Conservation (phyloP, 2,113 vertebrate species). For the Sinocyclocheilus rhinocerous region DNA sequence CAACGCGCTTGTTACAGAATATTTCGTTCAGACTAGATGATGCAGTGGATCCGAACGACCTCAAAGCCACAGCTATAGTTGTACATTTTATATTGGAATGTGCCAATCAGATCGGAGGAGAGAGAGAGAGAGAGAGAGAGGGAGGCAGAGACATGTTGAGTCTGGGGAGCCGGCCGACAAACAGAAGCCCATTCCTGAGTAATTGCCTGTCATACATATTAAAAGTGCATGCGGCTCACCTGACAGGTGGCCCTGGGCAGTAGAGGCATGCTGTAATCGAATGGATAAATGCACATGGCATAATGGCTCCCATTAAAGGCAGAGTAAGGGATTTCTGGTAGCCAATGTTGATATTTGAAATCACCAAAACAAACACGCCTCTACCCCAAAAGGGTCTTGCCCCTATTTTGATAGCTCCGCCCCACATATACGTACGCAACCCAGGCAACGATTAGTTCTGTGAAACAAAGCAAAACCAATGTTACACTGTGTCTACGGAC, state of each 20-base stretch:
- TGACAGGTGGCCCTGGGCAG: slow-evolving; percentile 20
- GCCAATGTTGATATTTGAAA: no score
- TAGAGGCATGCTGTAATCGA: slow-evolving; percentile 2
- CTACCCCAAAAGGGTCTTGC: no score
- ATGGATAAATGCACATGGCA: slow-evolving; percentile 35
- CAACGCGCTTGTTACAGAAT: neutral
- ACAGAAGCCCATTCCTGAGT: slow-evolving; percentile 30
- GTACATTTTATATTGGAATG: slow-evolving; percentile 26
- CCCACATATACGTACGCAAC: no score
- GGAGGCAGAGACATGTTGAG: neutral
- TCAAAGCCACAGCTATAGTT: neutral
- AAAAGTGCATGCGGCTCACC: slow-evolving; percentile 40
- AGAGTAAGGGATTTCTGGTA: no score
- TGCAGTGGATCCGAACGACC: neutral
- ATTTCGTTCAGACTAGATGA: neutral
- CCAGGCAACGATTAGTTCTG: no score
- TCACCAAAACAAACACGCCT: no score
- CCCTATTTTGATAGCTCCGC: no score
- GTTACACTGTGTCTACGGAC: no score
- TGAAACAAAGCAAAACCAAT: no score
- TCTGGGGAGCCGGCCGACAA: slow-evolving; percentile 19
- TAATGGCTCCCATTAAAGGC: neutral
- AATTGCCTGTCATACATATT: slow-evolving; percentile 54
- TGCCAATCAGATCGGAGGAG: neutral
- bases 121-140: neutral